Conservation (phyloP, 2,113 vertebrate genomes). For the Kryptolebias marmoratus region DNA sequence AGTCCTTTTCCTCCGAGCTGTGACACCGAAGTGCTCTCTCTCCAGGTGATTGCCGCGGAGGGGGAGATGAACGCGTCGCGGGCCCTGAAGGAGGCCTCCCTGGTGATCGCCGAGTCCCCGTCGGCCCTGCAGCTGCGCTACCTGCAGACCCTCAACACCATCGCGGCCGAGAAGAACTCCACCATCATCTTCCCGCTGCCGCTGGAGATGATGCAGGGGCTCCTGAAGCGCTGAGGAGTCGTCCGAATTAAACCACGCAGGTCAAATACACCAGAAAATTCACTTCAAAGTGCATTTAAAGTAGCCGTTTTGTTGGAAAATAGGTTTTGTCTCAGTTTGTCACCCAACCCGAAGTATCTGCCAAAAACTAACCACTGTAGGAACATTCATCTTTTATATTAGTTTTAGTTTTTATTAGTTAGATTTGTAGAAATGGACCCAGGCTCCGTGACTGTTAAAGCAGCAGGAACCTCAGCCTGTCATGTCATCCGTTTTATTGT, state of each 20-base stretch:
- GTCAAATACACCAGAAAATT: neutral
- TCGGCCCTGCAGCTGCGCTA: conserved; percentile 93
- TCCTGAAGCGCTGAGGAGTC: conserved; percentile 59
- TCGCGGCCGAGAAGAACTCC: conserved; percentile 91
- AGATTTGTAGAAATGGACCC: too few species aligned
- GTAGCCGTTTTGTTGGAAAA: neutral
- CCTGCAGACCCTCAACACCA: conserved; percentile 92
- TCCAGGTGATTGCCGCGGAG: conserved; percentile 91
- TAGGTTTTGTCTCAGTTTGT: neutral
- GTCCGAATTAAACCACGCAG: neutral
- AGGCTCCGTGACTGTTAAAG: neutral
- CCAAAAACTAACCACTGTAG: neutral
- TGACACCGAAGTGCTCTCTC: neutral
- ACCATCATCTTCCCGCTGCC: conserved; percentile 94
- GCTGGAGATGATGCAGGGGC: conserved; percentile 85
- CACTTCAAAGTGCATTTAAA: conserved; percentile 5
- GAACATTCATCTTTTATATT: too few species aligned
- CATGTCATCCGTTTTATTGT: neutral
- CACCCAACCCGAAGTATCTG: neutral
- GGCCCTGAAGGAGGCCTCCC: conserved; percentile 90
- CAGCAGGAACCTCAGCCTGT: neutral
- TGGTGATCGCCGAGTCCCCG: conserved; percentile 90
- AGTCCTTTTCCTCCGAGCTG: neutral
- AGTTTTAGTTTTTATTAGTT: neutral
- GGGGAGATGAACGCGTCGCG: conserved; percentile 92